phyloP scores from a whole-genome alignment of 2,888 invertebrate species.

The Taphrorychus bicolor region DNA sequence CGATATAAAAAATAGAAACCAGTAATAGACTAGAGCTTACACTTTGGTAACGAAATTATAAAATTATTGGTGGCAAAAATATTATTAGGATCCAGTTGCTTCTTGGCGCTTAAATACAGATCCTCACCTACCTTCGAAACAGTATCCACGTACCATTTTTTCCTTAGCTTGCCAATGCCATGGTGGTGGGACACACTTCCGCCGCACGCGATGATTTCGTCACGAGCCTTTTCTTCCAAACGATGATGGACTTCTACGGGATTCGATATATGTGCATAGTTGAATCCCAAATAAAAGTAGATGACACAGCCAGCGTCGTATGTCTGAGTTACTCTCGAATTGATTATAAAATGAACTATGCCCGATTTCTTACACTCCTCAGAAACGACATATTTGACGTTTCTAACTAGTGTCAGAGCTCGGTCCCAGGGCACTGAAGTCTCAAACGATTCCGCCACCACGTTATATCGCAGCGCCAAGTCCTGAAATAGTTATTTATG shows the following conservation, averaged over 20 bases:
- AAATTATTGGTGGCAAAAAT: slow-evolving; percentile 92
- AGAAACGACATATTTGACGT: slow-evolving; percentile 84
- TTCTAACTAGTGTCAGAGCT: slow-evolving; percentile 79
- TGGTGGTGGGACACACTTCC: slow-evolving; percentile 97
- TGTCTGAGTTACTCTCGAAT: slow-evolving; percentile 92
- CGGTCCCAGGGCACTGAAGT: slow-evolving; percentile 98
- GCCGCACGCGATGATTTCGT: slow-evolving; percentile 89
- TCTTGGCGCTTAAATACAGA: slow-evolving; percentile 82
- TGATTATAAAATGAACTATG: slow-evolving; percentile 72
- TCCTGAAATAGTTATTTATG: slow-evolving; percentile 70
- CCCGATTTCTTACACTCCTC: slow-evolving; percentile 67
- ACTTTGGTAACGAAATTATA: slow-evolving; percentile 49
- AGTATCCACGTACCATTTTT: slow-evolving; percentile 84
- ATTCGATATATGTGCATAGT: slow-evolving; percentile 70
- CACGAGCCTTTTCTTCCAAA: slow-evolving; percentile 87
- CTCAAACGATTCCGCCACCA: slow-evolving; percentile 97
- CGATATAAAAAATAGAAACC: no score
- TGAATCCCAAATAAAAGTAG: slow-evolving; percentile 66
- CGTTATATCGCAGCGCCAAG: slow-evolving; percentile 83
- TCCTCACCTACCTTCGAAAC: slow-evolving; percentile 83
- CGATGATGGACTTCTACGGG: slow-evolving; percentile 85
- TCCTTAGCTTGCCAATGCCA: slow-evolving; percentile 92
- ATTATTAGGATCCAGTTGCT: slow-evolving; percentile 90
- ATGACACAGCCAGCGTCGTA: slow-evolving; percentile 98
- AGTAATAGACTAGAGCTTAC: slow-evolving; percentile 28